A percentile compares a stretch with the other conserved stretches of the same genome.
Evolutionary conservation across 2,797 vertebrate genomes (phyloP).

Genomic region (Phalloptychus januarius): DNA sequence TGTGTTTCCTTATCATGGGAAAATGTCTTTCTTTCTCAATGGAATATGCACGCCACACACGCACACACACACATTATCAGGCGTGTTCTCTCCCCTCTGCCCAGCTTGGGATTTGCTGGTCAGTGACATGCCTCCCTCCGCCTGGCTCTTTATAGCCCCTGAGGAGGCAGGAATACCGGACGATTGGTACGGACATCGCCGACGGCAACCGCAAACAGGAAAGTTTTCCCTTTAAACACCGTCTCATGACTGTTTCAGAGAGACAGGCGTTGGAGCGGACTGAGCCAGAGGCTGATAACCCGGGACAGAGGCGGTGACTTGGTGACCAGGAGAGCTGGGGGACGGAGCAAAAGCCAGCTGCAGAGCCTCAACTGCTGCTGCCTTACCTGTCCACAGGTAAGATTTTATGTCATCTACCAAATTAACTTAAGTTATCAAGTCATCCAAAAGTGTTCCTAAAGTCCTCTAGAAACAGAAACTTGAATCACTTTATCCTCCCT

Average conservation of each 20-base stretch:
- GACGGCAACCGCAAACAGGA: slow-evolving; percentile 84
- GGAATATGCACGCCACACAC: background rate
- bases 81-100: slow-evolving; percentile 54
- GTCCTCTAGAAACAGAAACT: background rate
- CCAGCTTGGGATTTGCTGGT: slow-evolving; percentile 85
- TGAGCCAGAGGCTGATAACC: slow-evolving; percentile 3
- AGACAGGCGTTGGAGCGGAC: background rate
- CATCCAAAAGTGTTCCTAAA: background rate
- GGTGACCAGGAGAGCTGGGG: slow-evolving; percentile 1
- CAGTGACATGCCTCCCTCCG: slow-evolving; percentile 84
- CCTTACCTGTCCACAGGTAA: slow-evolving; percentile 63
- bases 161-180: slow-evolving; percentile 86
- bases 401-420: background rate
- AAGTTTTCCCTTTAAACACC: slow-evolving; percentile 83
- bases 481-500: background rate
- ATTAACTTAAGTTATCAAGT: background rate
- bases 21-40: background rate
- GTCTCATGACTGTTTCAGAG: slow-evolving; percentile 84
- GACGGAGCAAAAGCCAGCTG: slow-evolving; percentile 1
- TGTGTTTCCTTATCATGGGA: background rate
- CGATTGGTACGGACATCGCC: slow-evolving; percentile 94
- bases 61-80: background rate
- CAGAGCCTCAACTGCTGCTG: slow-evolving; percentile 26
- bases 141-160: slow-evolving; percentile 87
- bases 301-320: background rate